Evolutionary conservation across 2,888 invertebrate genomes (phyloP).

Genomic region (Malthinus seriepunctatus): DNA sequence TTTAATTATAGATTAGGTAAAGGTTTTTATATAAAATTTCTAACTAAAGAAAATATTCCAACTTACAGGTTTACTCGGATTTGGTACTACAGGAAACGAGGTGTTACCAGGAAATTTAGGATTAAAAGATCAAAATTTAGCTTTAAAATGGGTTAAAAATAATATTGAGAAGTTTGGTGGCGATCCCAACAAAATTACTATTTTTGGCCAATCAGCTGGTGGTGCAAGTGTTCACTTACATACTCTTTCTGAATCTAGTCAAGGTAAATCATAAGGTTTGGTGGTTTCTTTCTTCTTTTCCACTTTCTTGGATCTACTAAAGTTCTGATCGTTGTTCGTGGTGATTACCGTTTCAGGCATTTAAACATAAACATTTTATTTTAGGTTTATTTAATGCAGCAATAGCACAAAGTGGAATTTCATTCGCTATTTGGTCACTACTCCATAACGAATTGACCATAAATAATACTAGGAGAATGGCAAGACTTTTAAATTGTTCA

Average conservation of each 20-base stretch:
- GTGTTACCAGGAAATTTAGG: slow-evolving; percentile 54
- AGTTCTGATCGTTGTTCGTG: too few species aligned
- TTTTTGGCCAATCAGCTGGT: slow-evolving; percentile 55
- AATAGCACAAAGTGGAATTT: slow-evolving; percentile 78
- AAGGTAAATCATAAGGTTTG: slow-evolving; percentile 45
- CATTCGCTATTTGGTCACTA: slow-evolving; percentile 53
- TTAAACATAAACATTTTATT: not conserved
- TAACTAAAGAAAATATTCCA: not conserved
- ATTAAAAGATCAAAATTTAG: slow-evolving; percentile 52
- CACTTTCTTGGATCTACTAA: too few species aligned
- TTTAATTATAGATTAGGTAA: slow-evolving; percentile 71
- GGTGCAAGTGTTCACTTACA: slow-evolving; percentile 53
- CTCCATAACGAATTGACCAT: slow-evolving; percentile 61
- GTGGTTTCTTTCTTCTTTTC: too few species aligned
- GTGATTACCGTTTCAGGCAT: too few species aligned
- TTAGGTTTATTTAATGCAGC: slow-evolving; percentile 50
- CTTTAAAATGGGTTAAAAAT: slow-evolving; percentile 50
- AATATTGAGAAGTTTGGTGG: slow-evolving; percentile 53
- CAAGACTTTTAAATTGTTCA: slow-evolving; percentile 64
- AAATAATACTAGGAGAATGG: slow-evolving; percentile 63
- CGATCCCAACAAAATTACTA: slow-evolving; percentile 48
- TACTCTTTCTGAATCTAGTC: slow-evolving; percentile 52
- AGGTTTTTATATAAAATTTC: slow-evolving; percentile 9
- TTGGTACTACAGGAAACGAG: slow-evolving; percentile 46
- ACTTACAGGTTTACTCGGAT: slow-evolving; percentile 48